Percentiles rank a stretch among this genome's conserved stretches.
phyloP scores from a whole-genome alignment of 2,113 vertebrate genomes.

The Pycnonotus jocosus region DNA sequence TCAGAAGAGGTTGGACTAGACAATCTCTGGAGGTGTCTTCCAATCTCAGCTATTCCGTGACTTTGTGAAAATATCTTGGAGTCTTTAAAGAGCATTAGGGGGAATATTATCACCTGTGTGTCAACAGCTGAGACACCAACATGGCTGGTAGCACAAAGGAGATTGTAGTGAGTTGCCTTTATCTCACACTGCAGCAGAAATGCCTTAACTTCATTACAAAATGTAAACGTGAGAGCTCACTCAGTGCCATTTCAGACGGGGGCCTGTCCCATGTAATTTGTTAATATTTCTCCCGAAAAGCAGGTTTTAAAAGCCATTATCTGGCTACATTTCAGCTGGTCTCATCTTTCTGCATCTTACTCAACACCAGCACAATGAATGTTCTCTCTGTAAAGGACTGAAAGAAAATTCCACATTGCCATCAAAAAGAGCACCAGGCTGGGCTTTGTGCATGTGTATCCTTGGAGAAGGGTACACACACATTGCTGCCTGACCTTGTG shows the following conservation, averaged over 20 bases:
- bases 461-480: accelerated
- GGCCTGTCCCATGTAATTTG: neutral
- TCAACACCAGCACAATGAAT: neutral
- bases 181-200: neutral
- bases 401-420: neutral
- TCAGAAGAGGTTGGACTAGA: neutral
- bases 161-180: neutral
- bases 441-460: accelerated
- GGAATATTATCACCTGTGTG: neutral
- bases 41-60: neutral
- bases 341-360: neutral
- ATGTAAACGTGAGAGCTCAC: neutral
- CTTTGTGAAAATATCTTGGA: neutral
- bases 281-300: neutral
- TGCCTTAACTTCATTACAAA: neutral
- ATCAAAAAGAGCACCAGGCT: neutral
- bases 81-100: neutral
- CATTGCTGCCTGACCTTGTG: accelerated
- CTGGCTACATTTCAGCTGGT: neutral
- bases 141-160: accelerated
- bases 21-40: neutral
- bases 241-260: neutral
- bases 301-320: neutral
- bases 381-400: neutral
- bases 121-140: neutral